These are phyloP conservation scores for Tipula unca DNA, from an alignment of 2,888 invertebrate species.

Conservation along the genomic window DNA sequence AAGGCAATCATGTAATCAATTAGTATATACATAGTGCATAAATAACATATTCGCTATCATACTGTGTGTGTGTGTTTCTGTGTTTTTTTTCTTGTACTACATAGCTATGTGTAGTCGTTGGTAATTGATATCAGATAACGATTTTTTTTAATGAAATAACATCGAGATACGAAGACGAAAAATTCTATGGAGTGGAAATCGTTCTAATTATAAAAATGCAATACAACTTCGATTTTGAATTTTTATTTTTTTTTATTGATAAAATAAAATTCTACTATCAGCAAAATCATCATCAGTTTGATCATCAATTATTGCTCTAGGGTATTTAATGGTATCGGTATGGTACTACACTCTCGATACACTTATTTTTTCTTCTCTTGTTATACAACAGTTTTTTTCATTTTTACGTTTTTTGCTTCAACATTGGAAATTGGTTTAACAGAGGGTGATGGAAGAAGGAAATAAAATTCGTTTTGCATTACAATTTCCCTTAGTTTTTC, in stretches of 20 bases:
- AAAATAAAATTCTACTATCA: background rate
- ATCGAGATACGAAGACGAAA: background rate
- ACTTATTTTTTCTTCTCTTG: background rate
- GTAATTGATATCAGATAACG: background rate
- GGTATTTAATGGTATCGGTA: background rate
- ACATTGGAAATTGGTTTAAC: background rate
- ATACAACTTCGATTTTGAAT: background rate
- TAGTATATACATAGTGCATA: background rate
- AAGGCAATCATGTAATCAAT: background rate
- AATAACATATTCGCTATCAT: background rate
- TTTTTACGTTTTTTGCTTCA: background rate
- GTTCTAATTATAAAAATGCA: conserved; percentile 8
- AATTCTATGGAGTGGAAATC: background rate
- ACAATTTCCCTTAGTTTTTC: background rate
- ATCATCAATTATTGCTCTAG: background rate
- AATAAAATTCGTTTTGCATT: background rate
- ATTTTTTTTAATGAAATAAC: background rate
- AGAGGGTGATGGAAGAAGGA: background rate
- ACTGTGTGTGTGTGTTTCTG: background rate
- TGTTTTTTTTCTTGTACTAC: background rate
- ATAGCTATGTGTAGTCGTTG: background rate
- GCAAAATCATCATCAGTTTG: background rate
- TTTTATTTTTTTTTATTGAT: background rate
- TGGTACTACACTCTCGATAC: background rate
- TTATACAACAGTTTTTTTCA: background rate